phyloP scores from a whole-genome alignment of 2,888 invertebrate species.

The Drymonia ruficornis region DNA sequence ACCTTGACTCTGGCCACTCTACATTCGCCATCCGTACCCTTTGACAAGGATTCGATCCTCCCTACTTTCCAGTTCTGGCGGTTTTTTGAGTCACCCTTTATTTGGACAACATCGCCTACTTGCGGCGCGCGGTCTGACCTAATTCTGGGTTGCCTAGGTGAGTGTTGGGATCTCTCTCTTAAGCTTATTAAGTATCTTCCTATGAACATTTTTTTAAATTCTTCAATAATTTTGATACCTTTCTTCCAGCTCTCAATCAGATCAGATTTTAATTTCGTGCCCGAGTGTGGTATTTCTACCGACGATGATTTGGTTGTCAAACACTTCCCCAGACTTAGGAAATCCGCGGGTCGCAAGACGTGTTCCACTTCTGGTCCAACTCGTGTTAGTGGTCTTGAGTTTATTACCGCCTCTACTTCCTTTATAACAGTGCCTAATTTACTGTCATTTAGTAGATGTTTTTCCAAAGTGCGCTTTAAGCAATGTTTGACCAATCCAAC shows the following conservation, averaged over 20 bases:
- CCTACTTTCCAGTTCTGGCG: slow-evolving; percentile 24
- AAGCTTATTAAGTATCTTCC: slow-evolving; percentile 16
- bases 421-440: slow-evolving; percentile 18
- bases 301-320: slow-evolving; percentile 3
- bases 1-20: slow-evolving; percentile 22
- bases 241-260: slow-evolving; percentile 19
- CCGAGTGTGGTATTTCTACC: neutral
- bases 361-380: slow-evolving; percentile 16
- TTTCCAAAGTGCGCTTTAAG: slow-evolving; percentile 2
- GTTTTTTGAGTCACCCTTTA: slow-evolving; percentile 15
- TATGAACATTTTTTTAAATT: slow-evolving; percentile 28
- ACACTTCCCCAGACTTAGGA: slow-evolving; percentile 8
- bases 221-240: slow-evolving; percentile 19
- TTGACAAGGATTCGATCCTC: slow-evolving; percentile 13
- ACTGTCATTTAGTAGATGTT: slow-evolving; percentile 3
- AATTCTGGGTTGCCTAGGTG: slow-evolving; percentile 15
- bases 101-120: slow-evolving; percentile 18
- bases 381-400: slow-evolving; percentile 16
- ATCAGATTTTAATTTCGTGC: slow-evolving; percentile 15
- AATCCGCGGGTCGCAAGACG: slow-evolving; percentile 9
- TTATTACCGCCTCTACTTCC: slow-evolving; percentile 18
- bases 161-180: slow-evolving; percentile 10
- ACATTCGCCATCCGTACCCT: slow-evolving; percentile 15
- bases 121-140: slow-evolving; percentile 8
- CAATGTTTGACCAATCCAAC: slow-evolving; percentile 19